Percentiles rank a stretch among this genome's conserved stretches.
Evolutionary conservation across 2,113 vertebrate genomes (phyloP).

Genomic region (Carollia perspicillata): DNA sequence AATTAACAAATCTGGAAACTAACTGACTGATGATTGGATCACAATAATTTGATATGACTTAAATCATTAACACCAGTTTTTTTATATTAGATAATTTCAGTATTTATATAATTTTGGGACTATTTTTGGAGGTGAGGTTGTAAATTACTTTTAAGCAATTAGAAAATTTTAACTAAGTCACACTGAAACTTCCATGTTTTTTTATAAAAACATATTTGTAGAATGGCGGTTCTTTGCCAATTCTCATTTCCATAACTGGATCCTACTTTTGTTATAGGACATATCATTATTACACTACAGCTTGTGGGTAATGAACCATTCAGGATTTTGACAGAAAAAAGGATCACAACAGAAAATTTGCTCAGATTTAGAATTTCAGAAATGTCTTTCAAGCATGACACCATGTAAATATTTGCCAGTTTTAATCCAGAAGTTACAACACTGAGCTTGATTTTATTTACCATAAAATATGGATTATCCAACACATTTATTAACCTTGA

Average conservation of each 20-base stretch:
- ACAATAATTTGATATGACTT: neutral
- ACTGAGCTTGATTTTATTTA: constrained; percentile 42
- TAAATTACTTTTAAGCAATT: neutral
- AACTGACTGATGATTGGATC: neutral
- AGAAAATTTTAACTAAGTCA: constrained; percentile 7
- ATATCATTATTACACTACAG: neutral
- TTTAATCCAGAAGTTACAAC: constrained; percentile 51
- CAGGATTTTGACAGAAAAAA: constrained; percentile 10
- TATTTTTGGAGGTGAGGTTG: neutral
- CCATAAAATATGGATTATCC: neutral
- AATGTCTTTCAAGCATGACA: constrained; percentile 36
- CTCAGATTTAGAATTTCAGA: constrained; percentile 44
- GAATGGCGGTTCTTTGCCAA: neutral
- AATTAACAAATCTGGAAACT: neutral
- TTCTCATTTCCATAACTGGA: constrained; percentile 18
- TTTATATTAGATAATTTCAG: neutral
- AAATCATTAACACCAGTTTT: neutral
- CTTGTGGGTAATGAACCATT: constrained; percentile 46
- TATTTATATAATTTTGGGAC: neutral
- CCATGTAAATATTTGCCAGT: constrained; percentile 50
- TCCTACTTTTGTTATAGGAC: neutral
- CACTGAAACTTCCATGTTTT: neutral
- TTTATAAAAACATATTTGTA: constrained; percentile 8
- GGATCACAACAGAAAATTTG: constrained; percentile 20
- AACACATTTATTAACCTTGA: constrained; percentile 30